A percentile compares a stretch with the other conserved stretches of the same genome.
phyloP scores from a whole-genome alignment of 2,888 invertebrate species.

The Baccha elongata region DNA sequence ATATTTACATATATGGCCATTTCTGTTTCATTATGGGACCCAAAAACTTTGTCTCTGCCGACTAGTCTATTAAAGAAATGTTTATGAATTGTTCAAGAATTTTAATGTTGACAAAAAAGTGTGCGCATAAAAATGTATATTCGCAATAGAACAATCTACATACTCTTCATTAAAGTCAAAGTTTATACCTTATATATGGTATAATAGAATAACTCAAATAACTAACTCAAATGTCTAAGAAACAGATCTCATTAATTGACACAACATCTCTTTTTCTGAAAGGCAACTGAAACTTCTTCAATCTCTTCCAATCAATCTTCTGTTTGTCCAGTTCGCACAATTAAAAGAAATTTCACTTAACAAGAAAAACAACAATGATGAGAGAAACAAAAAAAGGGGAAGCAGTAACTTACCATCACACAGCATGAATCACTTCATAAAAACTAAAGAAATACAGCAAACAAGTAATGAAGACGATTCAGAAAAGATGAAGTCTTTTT shows the following conservation, averaged over 20 bases:
- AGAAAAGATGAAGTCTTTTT: constrained; percentile 30
- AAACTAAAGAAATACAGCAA: neutral
- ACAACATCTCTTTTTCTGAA: constrained; percentile 47
- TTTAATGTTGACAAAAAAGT: constrained; percentile 33
- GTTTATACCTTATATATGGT: neutral
- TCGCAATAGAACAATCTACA: constrained; percentile 3
- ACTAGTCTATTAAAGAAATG: no score
- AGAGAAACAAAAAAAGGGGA: constrained; percentile 30
- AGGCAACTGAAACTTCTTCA: constrained; percentile 58
- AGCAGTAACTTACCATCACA: constrained; percentile 60
- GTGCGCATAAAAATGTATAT: constrained; percentile 22
- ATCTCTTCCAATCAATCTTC: constrained; percentile 60
- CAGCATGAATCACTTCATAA: constrained; percentile 46
- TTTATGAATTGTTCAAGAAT: constrained; percentile 22
- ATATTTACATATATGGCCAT: no score
- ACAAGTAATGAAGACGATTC: neutral
- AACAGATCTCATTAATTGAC: constrained; percentile 66
- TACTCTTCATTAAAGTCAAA: neutral
- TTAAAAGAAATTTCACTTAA: constrained; percentile 62
- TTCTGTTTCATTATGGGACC: no score
- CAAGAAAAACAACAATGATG: neutral
- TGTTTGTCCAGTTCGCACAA: constrained; percentile 50
- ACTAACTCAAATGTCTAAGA: constrained; percentile 38
- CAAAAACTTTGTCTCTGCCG: no score
- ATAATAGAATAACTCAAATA: constrained; percentile 8